Conservation (phyloP, 2,113 vertebrate species). For the Brienomyrus brachyistius region DNA sequence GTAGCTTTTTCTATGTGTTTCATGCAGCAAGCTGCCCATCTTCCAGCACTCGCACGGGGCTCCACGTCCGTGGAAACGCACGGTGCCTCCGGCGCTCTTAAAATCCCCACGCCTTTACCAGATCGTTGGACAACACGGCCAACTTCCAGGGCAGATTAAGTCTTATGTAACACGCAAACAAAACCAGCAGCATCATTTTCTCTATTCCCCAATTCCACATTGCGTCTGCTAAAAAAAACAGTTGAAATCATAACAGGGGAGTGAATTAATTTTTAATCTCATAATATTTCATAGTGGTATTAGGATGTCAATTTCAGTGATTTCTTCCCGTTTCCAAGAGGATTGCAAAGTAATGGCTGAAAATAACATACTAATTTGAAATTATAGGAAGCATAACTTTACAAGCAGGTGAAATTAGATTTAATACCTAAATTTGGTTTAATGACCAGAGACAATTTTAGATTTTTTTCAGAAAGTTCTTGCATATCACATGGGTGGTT, state of each 20-base stretch:
- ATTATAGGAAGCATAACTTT: background rate
- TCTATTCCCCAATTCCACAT: background rate
- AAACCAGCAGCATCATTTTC: background rate
- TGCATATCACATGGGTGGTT: background rate
- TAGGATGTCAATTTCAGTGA: background rate
- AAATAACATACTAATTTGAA: background rate
- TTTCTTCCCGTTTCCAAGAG: background rate
- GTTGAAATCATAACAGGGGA: background rate
- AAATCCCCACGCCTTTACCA: slow-evolving; percentile 28
- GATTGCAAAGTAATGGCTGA: background rate
- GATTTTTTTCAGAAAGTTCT: background rate
- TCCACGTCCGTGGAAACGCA: slow-evolving; percentile 21
- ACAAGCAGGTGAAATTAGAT: background rate
- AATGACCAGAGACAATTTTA: background rate
- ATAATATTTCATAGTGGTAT: background rate
- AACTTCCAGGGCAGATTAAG: slow-evolving; percentile 38
- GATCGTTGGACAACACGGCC: slow-evolving; percentile 37
- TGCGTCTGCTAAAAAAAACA: background rate
- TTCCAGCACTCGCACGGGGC: slow-evolving; percentile 19
- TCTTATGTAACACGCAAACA: slow-evolving; percentile 33
- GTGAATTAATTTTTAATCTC: background rate
- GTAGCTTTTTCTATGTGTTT: slow-evolving; percentile 24
- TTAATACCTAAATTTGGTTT: background rate
- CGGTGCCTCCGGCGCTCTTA: slow-evolving; percentile 34
- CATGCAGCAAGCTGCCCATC: slow-evolving; percentile 18